phyloP scores from a whole-genome alignment of 2,113 vertebrate genomes.

The Elephas maximus region DNA sequence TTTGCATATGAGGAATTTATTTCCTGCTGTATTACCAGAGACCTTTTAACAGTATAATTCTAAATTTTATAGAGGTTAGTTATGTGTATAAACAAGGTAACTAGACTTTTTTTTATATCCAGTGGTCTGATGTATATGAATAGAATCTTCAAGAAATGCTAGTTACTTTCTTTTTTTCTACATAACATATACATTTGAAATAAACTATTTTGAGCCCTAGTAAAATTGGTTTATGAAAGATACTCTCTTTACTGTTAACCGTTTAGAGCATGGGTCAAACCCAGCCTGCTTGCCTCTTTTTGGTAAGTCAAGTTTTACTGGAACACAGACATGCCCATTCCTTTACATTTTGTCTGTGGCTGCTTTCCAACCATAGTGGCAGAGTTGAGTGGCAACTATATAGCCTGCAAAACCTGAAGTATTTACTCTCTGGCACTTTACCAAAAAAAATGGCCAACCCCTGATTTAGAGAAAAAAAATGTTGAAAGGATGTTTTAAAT shows the following conservation, averaged over 20 bases:
- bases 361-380: not conserved
- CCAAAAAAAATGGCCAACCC: not conserved
- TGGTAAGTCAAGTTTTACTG: slow-evolving; percentile 61
- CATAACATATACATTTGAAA: slow-evolving; percentile 20
- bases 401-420: not conserved
- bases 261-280: not conserved
- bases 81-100: not conserved
- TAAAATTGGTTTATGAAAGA: slow-evolving; percentile 35
- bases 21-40: not conserved
- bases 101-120: not conserved
- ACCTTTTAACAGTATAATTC: slow-evolving; percentile 38
- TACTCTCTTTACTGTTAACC: not conserved
- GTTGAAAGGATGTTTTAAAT: slow-evolving; percentile 41
- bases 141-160: not conserved
- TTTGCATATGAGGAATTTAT: not conserved
- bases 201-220: not conserved
- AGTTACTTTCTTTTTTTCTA: slow-evolving; percentile 29
- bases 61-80: not conserved
- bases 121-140: not conserved
- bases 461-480: not conserved
- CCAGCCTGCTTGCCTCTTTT: not conserved
- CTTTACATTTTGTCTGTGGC: not conserved
- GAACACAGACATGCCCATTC: not conserved
- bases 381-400: not conserved
- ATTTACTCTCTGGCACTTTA: not conserved